These are phyloP conservation scores for Rhinoptilus africanus DNA, from an alignment of 2,113 vertebrate species.

Conservation along the genomic window DNA sequence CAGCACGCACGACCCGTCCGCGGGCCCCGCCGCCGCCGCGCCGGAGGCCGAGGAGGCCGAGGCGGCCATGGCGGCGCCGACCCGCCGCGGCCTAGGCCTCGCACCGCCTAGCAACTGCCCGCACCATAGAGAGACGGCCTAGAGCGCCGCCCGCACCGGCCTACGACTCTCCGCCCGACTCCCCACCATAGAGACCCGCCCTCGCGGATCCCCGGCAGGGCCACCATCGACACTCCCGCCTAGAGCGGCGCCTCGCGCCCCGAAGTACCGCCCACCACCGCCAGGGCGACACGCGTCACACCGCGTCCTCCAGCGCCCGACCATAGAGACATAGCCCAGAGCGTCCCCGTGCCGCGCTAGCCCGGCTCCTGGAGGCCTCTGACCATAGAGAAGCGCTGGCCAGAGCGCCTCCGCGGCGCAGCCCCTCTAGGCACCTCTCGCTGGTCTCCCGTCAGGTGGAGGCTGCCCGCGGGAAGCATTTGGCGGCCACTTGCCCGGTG, in stretches of 20 bases:
- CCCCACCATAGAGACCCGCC: not conserved
- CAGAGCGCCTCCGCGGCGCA: not conserved
- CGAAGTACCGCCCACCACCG: fast-evolving
- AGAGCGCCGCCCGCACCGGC: not conserved
- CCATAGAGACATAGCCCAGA: not conserved
- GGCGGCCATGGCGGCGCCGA: conserved; percentile 41
- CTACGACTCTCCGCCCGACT: not conserved
- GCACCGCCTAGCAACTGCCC: conserved; percentile 50
- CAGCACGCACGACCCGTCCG: conserved; percentile 82
- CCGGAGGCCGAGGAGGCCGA: conserved; percentile 38
- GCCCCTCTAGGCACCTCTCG: not conserved
- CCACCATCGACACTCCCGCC: not conserved
- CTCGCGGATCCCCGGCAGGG: fast-evolving
- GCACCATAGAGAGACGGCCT: not conserved
- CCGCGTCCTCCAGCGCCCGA: not conserved
- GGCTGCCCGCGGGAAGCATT: fast-evolving
- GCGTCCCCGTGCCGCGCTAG: not conserved
- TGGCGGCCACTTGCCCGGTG: not conserved
- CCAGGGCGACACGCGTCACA: not conserved
- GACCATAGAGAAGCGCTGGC: not conserved
- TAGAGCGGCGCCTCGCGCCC: not conserved
- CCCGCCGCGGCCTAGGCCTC: conserved; percentile 39
- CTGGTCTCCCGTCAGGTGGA: fast-evolving
- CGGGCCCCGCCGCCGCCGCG: conserved; percentile 8
- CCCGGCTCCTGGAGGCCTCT: too few relatives aligned